Conservation (phyloP, 2,113 vertebrate species). For the Apteryx mantelli region DNA sequence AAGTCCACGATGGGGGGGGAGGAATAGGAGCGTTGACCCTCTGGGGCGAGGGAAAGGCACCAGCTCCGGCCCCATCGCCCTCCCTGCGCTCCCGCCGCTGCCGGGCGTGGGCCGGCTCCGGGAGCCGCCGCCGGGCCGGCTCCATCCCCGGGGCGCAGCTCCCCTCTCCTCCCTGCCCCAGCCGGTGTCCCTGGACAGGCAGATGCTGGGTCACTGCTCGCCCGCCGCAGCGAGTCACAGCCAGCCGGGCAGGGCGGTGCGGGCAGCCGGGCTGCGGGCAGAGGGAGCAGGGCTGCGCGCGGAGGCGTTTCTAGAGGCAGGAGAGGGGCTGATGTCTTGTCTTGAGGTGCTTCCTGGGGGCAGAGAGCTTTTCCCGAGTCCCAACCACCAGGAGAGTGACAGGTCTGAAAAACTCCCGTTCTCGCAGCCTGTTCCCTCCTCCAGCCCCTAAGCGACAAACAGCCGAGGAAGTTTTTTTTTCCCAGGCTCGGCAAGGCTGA, state of each 20-base stretch:
- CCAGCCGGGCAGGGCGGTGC: background rate
- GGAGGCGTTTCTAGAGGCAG: background rate
- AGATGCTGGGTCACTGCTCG: background rate
- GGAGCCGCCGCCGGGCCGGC: background rate
- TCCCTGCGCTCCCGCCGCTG: background rate
- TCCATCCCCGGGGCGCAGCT: background rate
- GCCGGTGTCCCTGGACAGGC: background rate
- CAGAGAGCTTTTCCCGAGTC: background rate
- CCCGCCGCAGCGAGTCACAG: background rate
- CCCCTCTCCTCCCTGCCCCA: background rate
- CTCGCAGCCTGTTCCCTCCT: background rate
- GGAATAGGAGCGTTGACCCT: background rate
- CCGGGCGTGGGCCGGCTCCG: background rate
- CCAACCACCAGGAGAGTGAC: background rate
- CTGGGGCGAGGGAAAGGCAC: background rate
- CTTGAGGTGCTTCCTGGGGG: background rate
- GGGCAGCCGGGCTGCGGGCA: background rate
- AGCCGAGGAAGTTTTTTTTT: conserved; percentile 40
- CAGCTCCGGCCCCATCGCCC: background rate
- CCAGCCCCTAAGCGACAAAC: background rate
- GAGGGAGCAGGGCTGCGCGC: background rate
- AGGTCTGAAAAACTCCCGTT: background rate
- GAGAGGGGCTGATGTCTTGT: background rate
- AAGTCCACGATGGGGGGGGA: background rate
- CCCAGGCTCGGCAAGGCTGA: background rate